phyloP scores from a whole-genome alignment of 1,140 invertebrate species.

The Aporrectodea caliginosa region DNA sequence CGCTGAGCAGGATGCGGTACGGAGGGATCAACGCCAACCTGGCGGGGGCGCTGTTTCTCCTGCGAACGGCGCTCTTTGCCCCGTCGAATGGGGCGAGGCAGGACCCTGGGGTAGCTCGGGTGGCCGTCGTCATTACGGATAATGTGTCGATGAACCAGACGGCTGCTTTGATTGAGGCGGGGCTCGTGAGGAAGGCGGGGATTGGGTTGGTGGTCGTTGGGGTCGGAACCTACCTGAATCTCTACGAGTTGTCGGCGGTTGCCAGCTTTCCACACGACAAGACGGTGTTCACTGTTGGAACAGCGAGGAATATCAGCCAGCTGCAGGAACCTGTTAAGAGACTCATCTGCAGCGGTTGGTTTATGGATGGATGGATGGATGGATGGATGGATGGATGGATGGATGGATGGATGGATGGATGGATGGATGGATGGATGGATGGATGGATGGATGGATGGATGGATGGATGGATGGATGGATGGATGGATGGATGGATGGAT shows the following conservation, averaged over 20 bases:
- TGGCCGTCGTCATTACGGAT: slow-evolving; percentile 22
- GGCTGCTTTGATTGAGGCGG: slow-evolving; percentile 29
- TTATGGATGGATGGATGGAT: too few species aligned
- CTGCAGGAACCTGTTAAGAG: slow-evolving; percentile 5
- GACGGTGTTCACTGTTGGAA: slow-evolving; percentile 19
- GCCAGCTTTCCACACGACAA: slow-evolving; percentile 36
- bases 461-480: too few species aligned
- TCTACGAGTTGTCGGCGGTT: slow-evolving; percentile 37
- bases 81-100: slow-evolving; percentile 21
- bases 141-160: slow-evolving; percentile 17
- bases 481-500: too few species aligned
- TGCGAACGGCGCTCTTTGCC: slow-evolving; percentile 23
- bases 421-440: too few species aligned
- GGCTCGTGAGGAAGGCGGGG: slow-evolving; percentile 36
- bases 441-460: too few species aligned
- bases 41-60: slow-evolving; percentile 21
- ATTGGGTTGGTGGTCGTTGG: slow-evolving; percentile 37
- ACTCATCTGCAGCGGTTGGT: slow-evolving; percentile 6
- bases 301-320: not conserved
- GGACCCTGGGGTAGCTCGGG: slow-evolving; percentile 8
- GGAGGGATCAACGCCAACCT: slow-evolving; percentile 19
- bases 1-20: slow-evolving; percentile 4
- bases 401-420: too few species aligned
- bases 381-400: too few species aligned
- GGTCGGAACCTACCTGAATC: slow-evolving; percentile 32